Evolutionary conservation across 2,113 vertebrate species (phyloP), one percentile per base, ranked within the genome.

Genomic region (Corythaixoides concolor): DNA sequence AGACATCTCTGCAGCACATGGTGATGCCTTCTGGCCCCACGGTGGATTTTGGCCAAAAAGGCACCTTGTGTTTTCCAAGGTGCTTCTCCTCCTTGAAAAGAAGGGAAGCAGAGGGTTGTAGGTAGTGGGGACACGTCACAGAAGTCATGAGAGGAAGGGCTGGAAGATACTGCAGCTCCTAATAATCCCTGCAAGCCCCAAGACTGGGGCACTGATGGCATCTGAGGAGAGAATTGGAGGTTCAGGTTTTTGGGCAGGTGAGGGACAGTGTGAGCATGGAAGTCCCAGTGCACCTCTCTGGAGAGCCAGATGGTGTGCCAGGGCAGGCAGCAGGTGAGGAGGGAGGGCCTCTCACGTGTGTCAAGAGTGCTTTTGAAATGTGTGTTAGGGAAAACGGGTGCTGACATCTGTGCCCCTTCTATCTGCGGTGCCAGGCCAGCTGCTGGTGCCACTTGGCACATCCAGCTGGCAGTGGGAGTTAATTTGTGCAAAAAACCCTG

Each of bases 401-500:
- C 35, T 4, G 13, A 1, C 64, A 37, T 47, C 88, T 41, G 14
- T 93, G 72, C 21, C 32, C 14, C 23, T 63, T 66, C 28, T 23
- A 35, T 32, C 64, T 0, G 0, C 0, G 1, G 59, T 21, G 86
- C 53, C n/a, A 17, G 47, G 50, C 75, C 90, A 93, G 90, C 81
- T 89, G 83, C 88, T 11, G 9, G 19, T 97, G 95, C 73, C 80
- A 52, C 86, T 89, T 10, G 7, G 78, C 33, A 33, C 52, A n/a
- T 68, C 89, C 85, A 85, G 69, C 63, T 33, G 4, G 24, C 86
- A 91, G 86, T 56, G 73, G 87, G 90, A 96, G 91, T 95, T 97
- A 96, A 97, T 97, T 95, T 95, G 90, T 55, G 75, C 83, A 94
- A 97, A 95, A 91, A 28, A 50, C 89, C 89, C 91, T 83, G 12